Conservation (phyloP, 1,140 invertebrate species). For the Pseudomyrmex flavicornis region DNA sequence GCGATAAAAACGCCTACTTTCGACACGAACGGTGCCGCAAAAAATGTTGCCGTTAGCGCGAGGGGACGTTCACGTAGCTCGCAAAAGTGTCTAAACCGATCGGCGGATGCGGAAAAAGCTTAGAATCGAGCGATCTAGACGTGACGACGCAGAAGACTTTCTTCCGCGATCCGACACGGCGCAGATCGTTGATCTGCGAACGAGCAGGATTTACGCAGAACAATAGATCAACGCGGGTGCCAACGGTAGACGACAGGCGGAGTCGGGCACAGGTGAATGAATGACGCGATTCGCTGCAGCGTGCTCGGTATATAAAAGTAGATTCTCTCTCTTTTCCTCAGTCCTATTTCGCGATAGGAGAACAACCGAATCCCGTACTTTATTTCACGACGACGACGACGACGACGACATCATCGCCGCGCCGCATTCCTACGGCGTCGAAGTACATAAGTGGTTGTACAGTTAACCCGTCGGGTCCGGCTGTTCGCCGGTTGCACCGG, state of each 20-base stretch:
- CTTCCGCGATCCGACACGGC: slow-evolving; percentile 38
- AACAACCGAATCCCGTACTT: slow-evolving; percentile 35
- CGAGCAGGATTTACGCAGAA: slow-evolving; percentile 66
- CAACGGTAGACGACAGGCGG: slow-evolving; percentile 43
- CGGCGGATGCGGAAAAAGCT: slow-evolving; percentile 17
- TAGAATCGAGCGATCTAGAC: background rate
- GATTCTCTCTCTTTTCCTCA: slow-evolving; percentile 13
- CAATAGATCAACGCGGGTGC: slow-evolving; percentile 65
- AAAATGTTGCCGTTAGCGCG: slow-evolving; percentile 9
- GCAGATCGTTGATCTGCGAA: slow-evolving; percentile 49
- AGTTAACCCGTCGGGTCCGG: slow-evolving; percentile 78
- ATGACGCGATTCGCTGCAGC: slow-evolving; percentile 72
- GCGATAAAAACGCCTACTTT: background rate
- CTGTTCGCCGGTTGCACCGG: slow-evolving; percentile 73
- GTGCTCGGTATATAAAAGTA: background rate
- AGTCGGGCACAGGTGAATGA: slow-evolving; percentile 75
- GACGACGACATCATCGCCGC: slow-evolving; percentile 39
- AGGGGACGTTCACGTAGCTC: background rate
- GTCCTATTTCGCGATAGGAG: slow-evolving; percentile 45
- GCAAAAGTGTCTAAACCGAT: slow-evolving; percentile 23
- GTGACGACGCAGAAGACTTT: background rate
- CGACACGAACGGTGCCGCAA: background rate
- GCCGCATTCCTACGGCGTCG: slow-evolving; percentile 77
- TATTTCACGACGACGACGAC: slow-evolving; percentile 71
- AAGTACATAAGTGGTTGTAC: slow-evolving; percentile 79